Conservation (phyloP, 2,113 vertebrate species). For the Bostrychus sinensis region DNA sequence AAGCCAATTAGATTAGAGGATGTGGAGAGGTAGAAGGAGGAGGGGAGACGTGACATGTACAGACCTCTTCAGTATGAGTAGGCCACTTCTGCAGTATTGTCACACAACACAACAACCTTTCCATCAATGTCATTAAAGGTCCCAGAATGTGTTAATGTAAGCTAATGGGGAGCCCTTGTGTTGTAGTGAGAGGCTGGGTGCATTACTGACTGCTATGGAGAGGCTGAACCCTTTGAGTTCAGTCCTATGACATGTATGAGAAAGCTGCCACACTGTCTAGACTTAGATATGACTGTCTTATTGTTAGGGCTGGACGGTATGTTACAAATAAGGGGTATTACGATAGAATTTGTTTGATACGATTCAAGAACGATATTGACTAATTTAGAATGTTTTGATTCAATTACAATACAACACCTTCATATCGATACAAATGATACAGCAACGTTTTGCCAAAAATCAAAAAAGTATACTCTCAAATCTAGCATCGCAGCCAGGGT, state of each 20-base stretch:
- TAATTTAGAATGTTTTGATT: too few relatives aligned
- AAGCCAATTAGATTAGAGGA: conserved; percentile 64
- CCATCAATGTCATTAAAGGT: conserved; percentile 15
- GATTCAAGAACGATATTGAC: too few relatives aligned
- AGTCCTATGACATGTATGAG: background rate
- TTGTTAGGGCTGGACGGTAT: too few relatives aligned
- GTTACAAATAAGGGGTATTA: too few relatives aligned
- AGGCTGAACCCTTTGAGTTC: background rate
- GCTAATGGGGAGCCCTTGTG: conserved; percentile 7
- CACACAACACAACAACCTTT: conserved; percentile 3
- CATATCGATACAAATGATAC: too few relatives aligned
- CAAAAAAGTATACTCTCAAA: too few relatives aligned
- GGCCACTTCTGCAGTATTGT: background rate
- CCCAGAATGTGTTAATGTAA: conserved; percentile 10
- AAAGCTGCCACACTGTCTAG: background rate
- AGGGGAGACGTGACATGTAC: background rate
- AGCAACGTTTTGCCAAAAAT: too few relatives aligned
- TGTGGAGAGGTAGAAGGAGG: conserved; percentile 9
- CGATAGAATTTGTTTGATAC: too few relatives aligned
- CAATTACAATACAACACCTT: too few relatives aligned
- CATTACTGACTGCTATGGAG: background rate
- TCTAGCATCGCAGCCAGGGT: too few relatives aligned
- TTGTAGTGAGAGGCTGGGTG: background rate
- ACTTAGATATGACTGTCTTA: background rate
- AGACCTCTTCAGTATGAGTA: conserved; percentile 47